A percentile compares a stretch with the other conserved stretches of the same genome.
These are phyloP conservation scores for Alca torda DNA, from an alignment of 2,797 vertebrate species.

Conservation along the genomic window DNA sequence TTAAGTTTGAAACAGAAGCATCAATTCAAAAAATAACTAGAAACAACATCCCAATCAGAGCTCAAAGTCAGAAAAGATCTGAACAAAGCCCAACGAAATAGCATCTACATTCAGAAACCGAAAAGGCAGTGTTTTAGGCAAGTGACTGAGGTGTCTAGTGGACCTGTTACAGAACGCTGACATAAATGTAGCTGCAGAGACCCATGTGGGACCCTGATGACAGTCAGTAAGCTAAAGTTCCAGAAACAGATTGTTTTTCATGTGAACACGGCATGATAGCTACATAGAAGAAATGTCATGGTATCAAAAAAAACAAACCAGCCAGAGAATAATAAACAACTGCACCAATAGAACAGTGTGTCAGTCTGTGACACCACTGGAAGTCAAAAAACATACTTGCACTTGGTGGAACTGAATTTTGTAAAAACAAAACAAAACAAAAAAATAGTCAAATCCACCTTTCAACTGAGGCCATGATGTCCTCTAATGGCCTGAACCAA, in stretches of 20 bases:
- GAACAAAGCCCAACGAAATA: not conserved
- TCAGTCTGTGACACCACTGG: not conserved
- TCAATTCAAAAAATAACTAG: not conserved
- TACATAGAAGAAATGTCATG: not conserved
- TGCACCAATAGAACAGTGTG: rapidly evolving
- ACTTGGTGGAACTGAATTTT: not conserved
- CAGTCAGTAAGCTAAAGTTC: not conserved
- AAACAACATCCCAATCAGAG: not conserved
- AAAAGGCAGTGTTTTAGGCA: not conserved
- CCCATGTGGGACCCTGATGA: not conserved
- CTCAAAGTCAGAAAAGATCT: not conserved
- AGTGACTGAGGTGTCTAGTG: not conserved
- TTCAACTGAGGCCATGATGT: not conserved
- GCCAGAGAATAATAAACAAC: not conserved
- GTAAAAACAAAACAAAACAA: not conserved
- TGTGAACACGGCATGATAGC: not conserved
- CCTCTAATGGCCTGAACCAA: not conserved
- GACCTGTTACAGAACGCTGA: not conserved
- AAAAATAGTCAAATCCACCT: not conserved
- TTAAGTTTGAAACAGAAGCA: not conserved
- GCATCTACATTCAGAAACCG: not conserved
- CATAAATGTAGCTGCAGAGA: not conserved
- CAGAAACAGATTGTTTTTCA: not conserved
- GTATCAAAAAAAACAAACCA: not conserved
- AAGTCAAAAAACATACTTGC: not conserved